phyloP scores from a whole-genome alignment of 2,797 vertebrate species.

The Mionectes olivaceus region DNA sequence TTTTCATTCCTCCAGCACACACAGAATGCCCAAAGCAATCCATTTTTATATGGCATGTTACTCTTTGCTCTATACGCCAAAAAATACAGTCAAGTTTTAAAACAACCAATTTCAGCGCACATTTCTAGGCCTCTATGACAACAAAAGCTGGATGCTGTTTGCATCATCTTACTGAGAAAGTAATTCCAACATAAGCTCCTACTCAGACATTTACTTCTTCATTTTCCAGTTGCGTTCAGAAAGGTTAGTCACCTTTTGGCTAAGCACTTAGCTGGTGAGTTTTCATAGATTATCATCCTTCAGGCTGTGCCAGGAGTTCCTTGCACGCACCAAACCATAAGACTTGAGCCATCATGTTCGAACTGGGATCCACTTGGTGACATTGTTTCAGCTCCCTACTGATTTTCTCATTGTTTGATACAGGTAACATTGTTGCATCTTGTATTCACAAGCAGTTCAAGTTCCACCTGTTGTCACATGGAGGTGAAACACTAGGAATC shows the following conservation, averaged over 20 bases:
- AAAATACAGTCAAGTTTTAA: background rate
- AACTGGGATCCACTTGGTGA: rapidly evolving
- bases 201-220: background rate
- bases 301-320: background rate
- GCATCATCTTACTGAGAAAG: background rate
- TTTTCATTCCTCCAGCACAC: background rate
- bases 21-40: background rate
- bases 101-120: background rate
- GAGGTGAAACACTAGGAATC: background rate
- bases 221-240: background rate
- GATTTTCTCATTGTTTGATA: background rate
- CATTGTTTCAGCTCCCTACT: background rate
- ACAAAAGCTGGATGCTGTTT: background rate
- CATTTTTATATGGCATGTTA: background rate
- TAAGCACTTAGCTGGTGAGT: background rate
- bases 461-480: background rate
- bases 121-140: background rate
- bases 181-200: background rate
- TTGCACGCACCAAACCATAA: background rate
- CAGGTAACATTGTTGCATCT: background rate
- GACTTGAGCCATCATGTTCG: background rate
- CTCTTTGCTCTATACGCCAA: background rate
- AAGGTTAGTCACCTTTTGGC: background rate
- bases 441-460: background rate
- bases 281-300: background rate